Percentiles rank a stretch among this genome's conserved stretches.
phyloP scores from a whole-genome alignment of 2,888 invertebrate genomes.

The Drosophila borborema region DNA sequence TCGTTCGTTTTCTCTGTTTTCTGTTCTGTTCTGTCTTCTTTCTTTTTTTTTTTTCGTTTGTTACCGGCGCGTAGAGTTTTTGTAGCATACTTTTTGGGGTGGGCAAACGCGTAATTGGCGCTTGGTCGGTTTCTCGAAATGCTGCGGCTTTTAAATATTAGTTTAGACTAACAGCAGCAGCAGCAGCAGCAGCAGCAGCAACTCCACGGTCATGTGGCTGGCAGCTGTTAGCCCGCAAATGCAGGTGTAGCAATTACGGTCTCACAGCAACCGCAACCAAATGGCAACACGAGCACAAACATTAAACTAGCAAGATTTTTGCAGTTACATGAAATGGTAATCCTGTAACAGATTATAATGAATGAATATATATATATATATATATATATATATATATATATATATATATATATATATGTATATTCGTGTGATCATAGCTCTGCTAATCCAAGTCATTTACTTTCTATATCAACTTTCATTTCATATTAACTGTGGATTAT shows the following conservation, averaged over 20 bases:
- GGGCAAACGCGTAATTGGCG: conserved; percentile 68
- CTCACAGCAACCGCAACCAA: conserved; percentile 24
- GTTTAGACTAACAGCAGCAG: conserved; percentile 35
- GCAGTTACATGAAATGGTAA: neutral
- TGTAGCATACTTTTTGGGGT: conserved; percentile 35
- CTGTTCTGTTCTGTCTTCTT: neutral
- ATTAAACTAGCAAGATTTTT: conserved; percentile 12
- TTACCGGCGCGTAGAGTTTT: conserved; percentile 36
- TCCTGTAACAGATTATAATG: neutral
- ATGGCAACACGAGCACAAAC: conserved; percentile 30
- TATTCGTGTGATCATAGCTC: neutral
- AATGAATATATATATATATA: neutral
- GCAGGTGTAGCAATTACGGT: conserved; percentile 50
- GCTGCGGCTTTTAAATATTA: conserved; percentile 59
- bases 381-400: too few species aligned
- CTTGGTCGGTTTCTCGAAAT: conserved; percentile 44
- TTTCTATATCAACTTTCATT: neutral
- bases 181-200: neutral
- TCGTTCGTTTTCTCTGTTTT: neutral
- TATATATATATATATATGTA: neutral
- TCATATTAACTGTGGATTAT: too few species aligned
- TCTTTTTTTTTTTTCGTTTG: conserved; percentile 7
- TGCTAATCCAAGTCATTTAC: neutral
- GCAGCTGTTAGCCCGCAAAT: conserved; percentile 47
- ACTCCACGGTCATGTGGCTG: conserved; percentile 25